Percentiles rank a stretch among this genome's conserved stretches.
These are phyloP conservation scores for Chrysemys picta DNA, from an alignment of 2,113 vertebrate genomes.

Conservation along the genomic window DNA sequence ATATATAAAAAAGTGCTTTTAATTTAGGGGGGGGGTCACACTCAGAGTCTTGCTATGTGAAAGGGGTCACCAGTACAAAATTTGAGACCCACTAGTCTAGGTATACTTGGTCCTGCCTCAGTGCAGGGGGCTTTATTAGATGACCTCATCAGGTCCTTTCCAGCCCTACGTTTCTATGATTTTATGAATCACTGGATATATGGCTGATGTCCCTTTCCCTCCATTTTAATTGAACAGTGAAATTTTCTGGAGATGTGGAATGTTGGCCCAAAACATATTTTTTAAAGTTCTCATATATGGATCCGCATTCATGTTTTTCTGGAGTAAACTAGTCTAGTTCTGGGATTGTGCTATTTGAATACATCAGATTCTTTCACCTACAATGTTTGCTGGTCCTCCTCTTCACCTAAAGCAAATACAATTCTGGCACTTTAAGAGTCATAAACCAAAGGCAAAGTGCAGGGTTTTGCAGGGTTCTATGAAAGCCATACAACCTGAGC, in stretches of 20 bases:
- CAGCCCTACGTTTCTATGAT: neutral
- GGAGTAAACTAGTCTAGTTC: neutral
- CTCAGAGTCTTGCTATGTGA: no score
- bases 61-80: no score
- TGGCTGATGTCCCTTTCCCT: rapidly evolving
- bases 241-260: neutral
- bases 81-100: neutral
- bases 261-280: neutral
- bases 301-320: neutral
- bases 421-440: neutral
- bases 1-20: no score
- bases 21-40: no score
- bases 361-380: neutral
- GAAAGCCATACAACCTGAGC: neutral
- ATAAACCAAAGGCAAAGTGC: neutral
- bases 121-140: neutral
- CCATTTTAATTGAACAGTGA: neutral
- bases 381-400: neutral
- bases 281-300: neutral
- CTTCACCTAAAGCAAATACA: neutral
- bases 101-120: neutral
- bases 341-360: neutral
- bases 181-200: neutral
- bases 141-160: neutral
- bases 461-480: neutral